Base-by-base conservation (phyloP, 2,888 invertebrate species). In the Tortrix viridana region DNA sequence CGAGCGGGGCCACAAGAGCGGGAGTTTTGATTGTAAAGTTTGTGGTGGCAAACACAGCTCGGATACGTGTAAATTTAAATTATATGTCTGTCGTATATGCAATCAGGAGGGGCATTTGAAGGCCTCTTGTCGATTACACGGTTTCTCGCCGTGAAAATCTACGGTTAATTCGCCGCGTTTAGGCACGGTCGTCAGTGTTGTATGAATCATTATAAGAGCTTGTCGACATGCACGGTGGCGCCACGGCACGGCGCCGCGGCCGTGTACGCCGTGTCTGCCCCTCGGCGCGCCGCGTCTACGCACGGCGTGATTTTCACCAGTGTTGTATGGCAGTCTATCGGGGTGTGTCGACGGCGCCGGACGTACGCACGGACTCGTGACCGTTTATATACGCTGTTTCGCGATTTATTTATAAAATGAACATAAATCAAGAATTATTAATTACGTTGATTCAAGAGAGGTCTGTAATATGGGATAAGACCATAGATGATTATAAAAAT, bases 401-500 rank as follows among this genome's bases (percentile, higher is more conserved):
- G 1, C 57, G 52, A 65, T 67, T 69, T 67, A 65, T 23, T 66
- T 63, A 57, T 67, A 70, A 67, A 66, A 71, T 70, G 69, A 67
- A 59, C 64, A 71, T 68, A 67, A 66, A 63, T 63, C 65, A 68
- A 67, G 71, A 71, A 68, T 69, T 67, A 69, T 62, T 68, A 64
- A 71, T 71, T 66, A 59, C 67, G 49, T 61, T 68, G 46, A 59
- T 68, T 69, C 65, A 70, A 52, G 65, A 70, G 61, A 67, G 66
- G 55, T 66, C 69, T 67, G 56, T 66, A 59, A 60, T 66, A 65
- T 66, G 67, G 64, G 61, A 65, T 62, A 69, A 72, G 65, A 69
- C 69, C 50, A 62, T 68, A 46, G 68, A 67, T 18, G 66, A 69
- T 70, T 69, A 69, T 69, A 68, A 69, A 67, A 72, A 72, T 69